Conservation (phyloP, 2,888 invertebrate genomes). For the Carcina quercana region DNA sequence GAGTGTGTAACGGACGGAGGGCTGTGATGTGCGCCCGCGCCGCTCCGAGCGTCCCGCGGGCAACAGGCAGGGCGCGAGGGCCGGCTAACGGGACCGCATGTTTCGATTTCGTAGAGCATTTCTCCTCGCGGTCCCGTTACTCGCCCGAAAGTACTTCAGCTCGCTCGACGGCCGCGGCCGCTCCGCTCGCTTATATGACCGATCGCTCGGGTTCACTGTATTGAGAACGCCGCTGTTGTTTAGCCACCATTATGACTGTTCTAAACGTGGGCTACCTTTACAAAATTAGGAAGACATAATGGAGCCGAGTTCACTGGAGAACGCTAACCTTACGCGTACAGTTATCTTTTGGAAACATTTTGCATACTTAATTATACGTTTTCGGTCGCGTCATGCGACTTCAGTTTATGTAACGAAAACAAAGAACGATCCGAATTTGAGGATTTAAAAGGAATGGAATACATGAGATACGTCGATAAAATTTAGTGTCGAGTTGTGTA, state of each 20-base stretch:
- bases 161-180: conserved; percentile 26
- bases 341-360: conserved; percentile 20
- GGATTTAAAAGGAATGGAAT: conserved; percentile 8
- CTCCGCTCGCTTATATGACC: conserved; percentile 41
- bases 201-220: conserved; percentile 60
- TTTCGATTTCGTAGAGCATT: conserved; percentile 76
- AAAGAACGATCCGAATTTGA: conserved; percentile 3
- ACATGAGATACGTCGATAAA: conserved; percentile 33
- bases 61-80: conserved; percentile 49
- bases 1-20: conserved; percentile 13
- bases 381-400: background rate
- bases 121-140: conserved; percentile 70
- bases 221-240: conserved; percentile 50
- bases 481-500: conserved; percentile 53
- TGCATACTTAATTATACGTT: conserved; percentile 11
- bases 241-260: conserved; percentile 44
- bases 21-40: conserved; percentile 49
- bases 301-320: conserved; percentile 25
- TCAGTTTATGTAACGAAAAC: conserved; percentile 3
- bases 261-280: conserved; percentile 52
- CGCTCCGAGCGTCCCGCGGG: conserved; percentile 4
- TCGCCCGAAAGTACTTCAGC: conserved; percentile 71
- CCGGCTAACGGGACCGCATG: conserved; percentile 68
- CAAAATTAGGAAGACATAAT: conserved; percentile 31
- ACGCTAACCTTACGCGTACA: conserved; percentile 24